These are phyloP conservation scores for Microchirus variegatus DNA, from an alignment of 2,797 vertebrate genomes.

Conservation along the genomic window DNA sequence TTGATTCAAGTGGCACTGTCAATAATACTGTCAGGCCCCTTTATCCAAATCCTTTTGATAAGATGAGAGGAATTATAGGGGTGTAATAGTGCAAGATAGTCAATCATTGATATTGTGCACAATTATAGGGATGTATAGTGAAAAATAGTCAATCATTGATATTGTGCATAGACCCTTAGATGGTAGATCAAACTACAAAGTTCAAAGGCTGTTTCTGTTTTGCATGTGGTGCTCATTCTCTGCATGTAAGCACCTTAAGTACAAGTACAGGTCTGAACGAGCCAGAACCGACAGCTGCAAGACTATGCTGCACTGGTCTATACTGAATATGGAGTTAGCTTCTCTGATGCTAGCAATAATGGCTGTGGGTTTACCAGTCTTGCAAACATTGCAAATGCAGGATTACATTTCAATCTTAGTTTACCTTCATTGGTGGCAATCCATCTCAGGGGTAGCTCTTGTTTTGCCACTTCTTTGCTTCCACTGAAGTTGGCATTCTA, in stretches of 20 bases:
- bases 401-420: neutral
- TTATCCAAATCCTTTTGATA: neutral
- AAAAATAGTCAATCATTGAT: conserved; percentile 70
- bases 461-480: neutral
- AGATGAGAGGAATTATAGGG: neutral
- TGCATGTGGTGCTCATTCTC: conserved; percentile 10
- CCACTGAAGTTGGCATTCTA: neutral
- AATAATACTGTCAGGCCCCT: neutral
- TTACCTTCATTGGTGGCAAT: too few relatives aligned
- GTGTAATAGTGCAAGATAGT: conserved; percentile 21
- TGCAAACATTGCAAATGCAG: too few relatives aligned
- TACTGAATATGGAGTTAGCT: too few relatives aligned
- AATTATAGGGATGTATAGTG: neutral
- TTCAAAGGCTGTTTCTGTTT: conserved; percentile 55
- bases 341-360: too few relatives aligned
- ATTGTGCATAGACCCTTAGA: conserved; percentile 30
- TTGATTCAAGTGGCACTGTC: neutral
- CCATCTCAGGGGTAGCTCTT: neutral
- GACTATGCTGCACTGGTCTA: too few relatives aligned
- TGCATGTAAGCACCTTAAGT: conserved; percentile 1
- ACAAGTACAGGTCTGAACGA: conserved; percentile 11
- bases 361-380: too few relatives aligned
- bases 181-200: conserved; percentile 64
- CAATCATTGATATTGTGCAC: conserved; percentile 68
- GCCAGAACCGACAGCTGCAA: neutral